phyloP scores from a whole-genome alignment of 2,888 invertebrate genomes.

The Agelastica alni region DNA sequence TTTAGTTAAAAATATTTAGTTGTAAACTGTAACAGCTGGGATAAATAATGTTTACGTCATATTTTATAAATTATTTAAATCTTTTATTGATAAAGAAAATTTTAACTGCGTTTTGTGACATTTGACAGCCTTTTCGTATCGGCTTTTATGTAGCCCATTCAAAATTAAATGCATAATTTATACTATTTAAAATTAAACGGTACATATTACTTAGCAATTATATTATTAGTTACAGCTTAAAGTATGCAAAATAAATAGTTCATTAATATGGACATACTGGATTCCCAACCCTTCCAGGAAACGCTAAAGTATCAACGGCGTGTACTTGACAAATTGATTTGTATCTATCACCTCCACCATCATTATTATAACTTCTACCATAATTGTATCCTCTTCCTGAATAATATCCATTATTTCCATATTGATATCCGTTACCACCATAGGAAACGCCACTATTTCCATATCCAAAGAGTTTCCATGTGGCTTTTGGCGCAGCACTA shows the following conservation, averaged over 20 bases:
- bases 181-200: too few species aligned
- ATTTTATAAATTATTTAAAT: too few species aligned
- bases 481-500: conserved; percentile 1
- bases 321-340: conserved; percentile 73
- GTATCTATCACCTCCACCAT: conserved; percentile 62
- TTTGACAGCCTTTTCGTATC: neutral
- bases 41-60: too few species aligned
- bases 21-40: too few species aligned
- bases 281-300: conserved; percentile 57
- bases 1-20: too few species aligned
- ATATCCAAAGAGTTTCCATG: conserved; percentile 27
- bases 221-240: conserved; percentile 10
- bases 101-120: neutral
- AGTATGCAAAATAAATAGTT: neutral
- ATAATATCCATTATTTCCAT: conserved; percentile 25
- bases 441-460: neutral
- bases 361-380: conserved; percentile 36
- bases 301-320: conserved; percentile 63
- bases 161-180: too few species aligned
- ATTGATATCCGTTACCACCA: conserved; percentile 15
- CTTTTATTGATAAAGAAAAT: too few species aligned
- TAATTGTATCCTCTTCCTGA: conserved; percentile 23
- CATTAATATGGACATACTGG: conserved; percentile 43
- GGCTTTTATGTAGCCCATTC: too few species aligned
- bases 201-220: too few species aligned